These are phyloP conservation scores for Petrocephalus schoutedeni DNA, from an alignment of 2,797 vertebrate genomes.

Conservation along the genomic window DNA sequence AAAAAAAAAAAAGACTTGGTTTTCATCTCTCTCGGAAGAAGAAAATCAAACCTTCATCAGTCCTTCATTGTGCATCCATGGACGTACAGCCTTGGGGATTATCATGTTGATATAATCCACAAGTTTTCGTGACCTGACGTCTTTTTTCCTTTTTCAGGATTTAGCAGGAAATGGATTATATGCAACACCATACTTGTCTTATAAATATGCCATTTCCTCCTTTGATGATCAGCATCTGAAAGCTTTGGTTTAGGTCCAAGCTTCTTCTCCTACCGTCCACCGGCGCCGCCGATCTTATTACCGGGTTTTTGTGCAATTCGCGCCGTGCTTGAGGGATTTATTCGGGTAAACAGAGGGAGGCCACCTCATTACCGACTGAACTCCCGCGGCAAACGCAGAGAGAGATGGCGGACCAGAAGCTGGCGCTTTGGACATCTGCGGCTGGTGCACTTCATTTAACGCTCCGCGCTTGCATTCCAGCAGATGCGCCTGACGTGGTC, in stretches of 20 bases:
- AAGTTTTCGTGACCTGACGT: not conserved
- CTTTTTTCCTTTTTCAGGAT: slow-evolving; percentile 22
- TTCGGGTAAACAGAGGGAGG: slow-evolving; percentile 35
- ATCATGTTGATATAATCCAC: slow-evolving; percentile 26
- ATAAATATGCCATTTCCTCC: slow-evolving; percentile 22
- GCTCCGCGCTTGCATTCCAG: not conserved
- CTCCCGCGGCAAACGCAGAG: slow-evolving; percentile 45
- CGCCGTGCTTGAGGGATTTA: slow-evolving; percentile 40
- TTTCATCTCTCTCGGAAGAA: slow-evolving; percentile 32
- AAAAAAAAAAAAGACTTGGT: slow-evolving; percentile 32
- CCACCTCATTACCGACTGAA: slow-evolving; percentile 48
- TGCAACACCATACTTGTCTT: not conserved
- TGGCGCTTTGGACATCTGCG: slow-evolving; percentile 29
- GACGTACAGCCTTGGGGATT: slow-evolving; percentile 33
- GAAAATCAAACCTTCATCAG: slow-evolving; percentile 33
- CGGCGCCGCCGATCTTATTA: slow-evolving; percentile 51
- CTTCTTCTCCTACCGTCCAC: slow-evolving; percentile 43
- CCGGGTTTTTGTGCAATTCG: slow-evolving; percentile 47
- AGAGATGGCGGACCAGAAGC: slow-evolving; percentile 30
- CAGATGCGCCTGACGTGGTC: not conserved
- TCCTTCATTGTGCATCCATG: slow-evolving; percentile 40
- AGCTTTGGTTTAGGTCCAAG: slow-evolving; percentile 42
- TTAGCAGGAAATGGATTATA: slow-evolving; percentile 23
- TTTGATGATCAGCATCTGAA: slow-evolving; percentile 41
- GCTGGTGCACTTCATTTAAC: slow-evolving; percentile 35